Conservation (phyloP, 1,140 invertebrate species). For the Campodea augens region DNA sequence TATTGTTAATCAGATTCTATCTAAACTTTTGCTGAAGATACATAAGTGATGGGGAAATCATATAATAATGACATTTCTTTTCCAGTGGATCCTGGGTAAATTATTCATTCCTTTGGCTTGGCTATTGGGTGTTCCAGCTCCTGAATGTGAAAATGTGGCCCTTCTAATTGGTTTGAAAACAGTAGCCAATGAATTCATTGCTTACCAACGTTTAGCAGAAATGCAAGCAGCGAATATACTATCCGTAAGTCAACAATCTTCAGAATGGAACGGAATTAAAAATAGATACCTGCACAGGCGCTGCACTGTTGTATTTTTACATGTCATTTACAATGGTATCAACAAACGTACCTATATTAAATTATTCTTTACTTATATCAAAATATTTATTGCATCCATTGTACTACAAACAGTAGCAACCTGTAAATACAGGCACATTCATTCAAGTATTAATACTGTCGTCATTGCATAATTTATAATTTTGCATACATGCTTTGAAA, state of each 20-base stretch:
- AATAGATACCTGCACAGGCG: no score
- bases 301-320: no score
- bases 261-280: no score
- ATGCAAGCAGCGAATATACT: slow-evolving; percentile 34
- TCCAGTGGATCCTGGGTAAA: slow-evolving; percentile 58
- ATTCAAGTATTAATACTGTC: no score
- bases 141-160: slow-evolving; percentile 56
- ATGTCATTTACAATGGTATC: no score
- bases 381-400: no score
- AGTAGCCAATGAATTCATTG: slow-evolving; percentile 81
- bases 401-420: no score
- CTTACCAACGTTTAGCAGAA: slow-evolving; percentile 53
- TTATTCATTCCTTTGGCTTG: slow-evolving; percentile 68
- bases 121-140: slow-evolving; percentile 57
- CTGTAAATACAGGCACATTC: no score
- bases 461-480: no score
- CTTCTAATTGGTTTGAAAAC: slow-evolving; percentile 72
- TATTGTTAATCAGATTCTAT: not conserved
- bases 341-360: no score
- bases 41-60: not conserved
- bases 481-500: no score
- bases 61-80: slow-evolving; percentile 16
- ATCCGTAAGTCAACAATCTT: slow-evolving; percentile 34
- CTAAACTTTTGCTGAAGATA: not conserved
- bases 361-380: no score